Percentiles rank a stretch among this genome's conserved stretches.
phyloP scores from a whole-genome alignment of 2,113 vertebrate species.

The Caranx melampygus region DNA sequence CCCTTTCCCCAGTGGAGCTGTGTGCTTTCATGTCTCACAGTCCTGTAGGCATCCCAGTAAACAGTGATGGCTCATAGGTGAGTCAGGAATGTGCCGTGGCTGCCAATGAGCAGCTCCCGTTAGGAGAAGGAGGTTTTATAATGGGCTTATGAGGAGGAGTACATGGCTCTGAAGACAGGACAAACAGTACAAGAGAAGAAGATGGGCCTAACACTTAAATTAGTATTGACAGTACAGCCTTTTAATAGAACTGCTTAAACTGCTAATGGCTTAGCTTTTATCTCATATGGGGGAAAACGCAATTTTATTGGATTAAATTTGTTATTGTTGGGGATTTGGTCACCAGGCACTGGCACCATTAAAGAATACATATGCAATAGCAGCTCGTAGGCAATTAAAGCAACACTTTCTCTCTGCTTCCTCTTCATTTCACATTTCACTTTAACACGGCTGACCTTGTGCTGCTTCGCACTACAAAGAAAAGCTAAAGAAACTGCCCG shows the following conservation, averaged over 20 bases:
- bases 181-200: slow-evolving; percentile 45
- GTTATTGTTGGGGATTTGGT: slow-evolving; percentile 39
- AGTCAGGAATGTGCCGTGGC: slow-evolving; percentile 52
- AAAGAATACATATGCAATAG: slow-evolving; percentile 32
- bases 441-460: slow-evolving; percentile 40
- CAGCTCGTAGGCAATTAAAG: slow-evolving; percentile 10
- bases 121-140: slow-evolving; percentile 48
- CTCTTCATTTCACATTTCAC: slow-evolving; percentile 16
- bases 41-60: slow-evolving; percentile 42
- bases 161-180: slow-evolving; percentile 37
- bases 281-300: slow-evolving; percentile 30
- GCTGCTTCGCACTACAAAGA: slow-evolving; percentile 40
- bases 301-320: slow-evolving; percentile 51
- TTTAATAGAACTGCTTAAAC: slow-evolving; percentile 59
- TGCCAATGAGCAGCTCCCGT: slow-evolving; percentile 42
- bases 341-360: slow-evolving; percentile 20
- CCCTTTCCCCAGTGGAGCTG: slow-evolving; percentile 15
- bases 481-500: slow-evolving; percentile 50
- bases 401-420: neutral
- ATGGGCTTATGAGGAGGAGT: slow-evolving; percentile 56
- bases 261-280: slow-evolving; percentile 42
- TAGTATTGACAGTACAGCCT: slow-evolving; percentile 43
- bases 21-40: slow-evolving; percentile 36
- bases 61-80: slow-evolving; percentile 57
- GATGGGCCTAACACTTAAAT: slow-evolving; percentile 42